These are phyloP conservation scores for Aldabrachelys gigantea DNA, from an alignment of 2,113 vertebrate species.

Conservation along the genomic window DNA sequence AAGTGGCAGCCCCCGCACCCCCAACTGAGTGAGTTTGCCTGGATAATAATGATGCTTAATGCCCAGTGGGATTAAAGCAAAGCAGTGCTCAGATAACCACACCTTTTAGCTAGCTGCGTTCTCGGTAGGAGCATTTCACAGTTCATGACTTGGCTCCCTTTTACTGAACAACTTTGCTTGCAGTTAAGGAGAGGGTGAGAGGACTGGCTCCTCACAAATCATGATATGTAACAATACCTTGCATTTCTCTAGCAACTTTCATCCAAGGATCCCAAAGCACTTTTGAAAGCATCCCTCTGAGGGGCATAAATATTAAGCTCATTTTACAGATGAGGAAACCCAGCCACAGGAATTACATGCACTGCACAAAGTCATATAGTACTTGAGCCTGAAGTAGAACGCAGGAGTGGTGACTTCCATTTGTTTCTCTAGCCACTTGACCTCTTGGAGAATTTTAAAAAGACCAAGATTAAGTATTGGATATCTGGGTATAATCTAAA, in stretches of 20 bases:
- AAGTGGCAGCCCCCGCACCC: not conserved
- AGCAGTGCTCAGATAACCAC: not conserved
- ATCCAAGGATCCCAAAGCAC: not conserved
- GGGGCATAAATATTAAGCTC: not conserved
- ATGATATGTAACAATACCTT: not conserved
- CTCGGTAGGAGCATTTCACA: not conserved
- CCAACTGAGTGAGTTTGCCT: not conserved
- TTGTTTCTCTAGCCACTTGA: not conserved
- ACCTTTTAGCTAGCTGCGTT: not conserved
- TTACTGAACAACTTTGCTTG: not conserved
- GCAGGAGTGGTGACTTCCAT: not conserved
- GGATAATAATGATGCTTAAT: not conserved
- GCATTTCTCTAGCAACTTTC: not conserved
- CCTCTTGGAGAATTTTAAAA: not conserved
- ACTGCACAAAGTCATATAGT: not conserved
- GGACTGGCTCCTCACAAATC: not conserved
- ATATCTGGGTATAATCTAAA: not conserved
- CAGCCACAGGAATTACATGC: not conserved
- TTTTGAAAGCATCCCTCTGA: not conserved
- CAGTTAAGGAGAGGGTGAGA: not conserved
- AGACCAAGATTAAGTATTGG: not conserved
- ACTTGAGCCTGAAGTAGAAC: not conserved
- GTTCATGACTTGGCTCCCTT: not conserved
- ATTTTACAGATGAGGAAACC: not conserved
- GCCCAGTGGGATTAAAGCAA: not conserved